A percentile compares a stretch with the other conserved stretches of the same genome.
These are phyloP conservation scores for Tipula confusa DNA, from an alignment of 2,888 invertebrate species.

Conservation along the genomic window DNA sequence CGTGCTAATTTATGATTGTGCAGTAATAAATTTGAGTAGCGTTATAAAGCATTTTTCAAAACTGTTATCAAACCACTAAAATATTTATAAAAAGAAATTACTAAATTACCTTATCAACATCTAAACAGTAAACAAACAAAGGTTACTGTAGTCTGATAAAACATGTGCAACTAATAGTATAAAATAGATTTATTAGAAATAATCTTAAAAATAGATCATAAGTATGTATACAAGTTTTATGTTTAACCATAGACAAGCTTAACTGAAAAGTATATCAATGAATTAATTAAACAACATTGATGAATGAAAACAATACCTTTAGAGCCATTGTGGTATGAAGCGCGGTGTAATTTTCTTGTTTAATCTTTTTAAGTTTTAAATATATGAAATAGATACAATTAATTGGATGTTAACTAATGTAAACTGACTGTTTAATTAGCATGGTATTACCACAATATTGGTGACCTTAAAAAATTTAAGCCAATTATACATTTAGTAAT, in stretches of 20 bases:
- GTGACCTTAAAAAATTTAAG: no score
- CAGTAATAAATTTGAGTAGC: background rate
- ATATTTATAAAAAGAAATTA: background rate
- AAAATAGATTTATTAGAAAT: background rate
- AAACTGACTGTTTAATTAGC: no score
- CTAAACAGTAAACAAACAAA: background rate
- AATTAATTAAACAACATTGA: background rate
- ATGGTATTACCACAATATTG: no score
- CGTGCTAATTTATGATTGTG: background rate
- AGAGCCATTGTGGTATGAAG: no score
- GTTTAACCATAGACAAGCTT: no score
- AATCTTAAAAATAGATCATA: background rate
- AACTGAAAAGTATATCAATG: background rate
- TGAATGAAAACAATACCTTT: background rate
- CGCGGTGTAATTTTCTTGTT: no score
- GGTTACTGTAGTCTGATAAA: background rate
- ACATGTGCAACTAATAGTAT: background rate
- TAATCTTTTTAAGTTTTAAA: no score
- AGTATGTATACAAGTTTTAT: background rate
- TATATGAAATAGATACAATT: no score
- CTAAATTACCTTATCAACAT: background rate
- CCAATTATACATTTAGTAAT: no score
- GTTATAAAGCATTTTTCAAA: background rate
- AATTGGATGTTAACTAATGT: no score
- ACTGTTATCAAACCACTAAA: background rate